phyloP scores from a whole-genome alignment of 2,113 vertebrate species.

The Chitala chitala region DNA sequence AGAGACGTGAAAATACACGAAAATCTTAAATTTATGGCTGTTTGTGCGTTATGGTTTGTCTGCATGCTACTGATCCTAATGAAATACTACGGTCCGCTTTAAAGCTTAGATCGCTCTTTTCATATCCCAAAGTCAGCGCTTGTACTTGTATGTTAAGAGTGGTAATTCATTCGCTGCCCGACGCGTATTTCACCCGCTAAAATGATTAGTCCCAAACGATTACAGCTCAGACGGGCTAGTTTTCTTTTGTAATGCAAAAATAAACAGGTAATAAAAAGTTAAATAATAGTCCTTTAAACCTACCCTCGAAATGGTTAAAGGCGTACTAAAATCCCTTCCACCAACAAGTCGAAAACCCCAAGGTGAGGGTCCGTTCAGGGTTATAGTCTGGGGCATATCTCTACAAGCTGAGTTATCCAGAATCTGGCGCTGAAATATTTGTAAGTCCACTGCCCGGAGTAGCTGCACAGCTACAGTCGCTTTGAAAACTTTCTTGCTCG shows the following conservation, averaged over 20 bases:
- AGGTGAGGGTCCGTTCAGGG: constrained; percentile 82
- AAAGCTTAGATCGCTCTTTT: too few relatives aligned
- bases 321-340: constrained; percentile 88
- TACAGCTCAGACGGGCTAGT: too few relatives aligned
- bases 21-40: too few relatives aligned
- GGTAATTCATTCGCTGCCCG: neutral
- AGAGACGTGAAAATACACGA: too few relatives aligned
- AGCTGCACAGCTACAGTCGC: constrained; percentile 56
- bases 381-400: constrained; percentile 77
- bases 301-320: constrained; percentile 90
- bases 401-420: neutral
- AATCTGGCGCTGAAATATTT: constrained; percentile 5
- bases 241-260: too few relatives aligned
- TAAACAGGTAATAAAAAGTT: neutral
- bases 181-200: neutral
- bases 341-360: constrained; percentile 95
- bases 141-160: neutral
- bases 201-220: neutral
- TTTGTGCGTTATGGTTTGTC: too few relatives aligned
- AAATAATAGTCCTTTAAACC: constrained; percentile 42
- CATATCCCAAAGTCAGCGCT: too few relatives aligned
- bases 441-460: constrained; percentile 25
- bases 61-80: too few relatives aligned
- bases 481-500: constrained; percentile 41
- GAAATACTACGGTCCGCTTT: too few relatives aligned